Evolutionary conservation across 1,140 invertebrate species (phyloP).

Genomic region (Contarinia nasturtii): DNA sequence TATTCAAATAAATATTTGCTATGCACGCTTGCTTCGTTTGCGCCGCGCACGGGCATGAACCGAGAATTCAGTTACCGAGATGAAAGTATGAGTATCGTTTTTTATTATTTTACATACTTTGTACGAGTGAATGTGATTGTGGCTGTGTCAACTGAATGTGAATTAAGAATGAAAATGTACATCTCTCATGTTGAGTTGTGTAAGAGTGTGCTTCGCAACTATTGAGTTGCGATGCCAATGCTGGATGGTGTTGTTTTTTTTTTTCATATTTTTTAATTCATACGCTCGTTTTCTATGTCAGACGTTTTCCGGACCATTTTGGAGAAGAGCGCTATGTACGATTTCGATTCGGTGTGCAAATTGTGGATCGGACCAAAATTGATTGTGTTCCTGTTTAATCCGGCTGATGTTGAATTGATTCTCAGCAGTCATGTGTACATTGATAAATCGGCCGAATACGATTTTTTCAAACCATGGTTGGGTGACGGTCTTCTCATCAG

Average conservation of each 20-base stretch:
- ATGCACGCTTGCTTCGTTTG: too few relatives aligned
- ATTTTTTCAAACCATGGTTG: constrained; percentile 54
- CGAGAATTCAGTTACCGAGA: too few relatives aligned
- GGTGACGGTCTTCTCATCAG: constrained; percentile 56
- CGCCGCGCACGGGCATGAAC: background rate
- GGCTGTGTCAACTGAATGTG: too few relatives aligned
- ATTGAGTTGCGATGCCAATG: background rate
- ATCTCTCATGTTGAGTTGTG: constrained; percentile 11
- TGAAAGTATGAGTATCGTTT: too few relatives aligned
- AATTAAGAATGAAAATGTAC: background rate
- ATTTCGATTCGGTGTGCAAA: constrained; percentile 33
- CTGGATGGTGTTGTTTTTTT: background rate
- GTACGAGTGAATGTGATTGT: too few relatives aligned
- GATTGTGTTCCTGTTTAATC: constrained; percentile 47
- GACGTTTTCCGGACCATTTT: constrained; percentile 45
- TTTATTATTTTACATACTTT: too few relatives aligned
- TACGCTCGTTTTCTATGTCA: constrained; percentile 18
- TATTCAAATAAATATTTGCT: too few relatives aligned
- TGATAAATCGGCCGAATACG: constrained; percentile 50
- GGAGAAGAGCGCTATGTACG: constrained; percentile 24
- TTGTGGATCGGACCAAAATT: constrained; percentile 56
- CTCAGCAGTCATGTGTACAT: constrained; percentile 54
- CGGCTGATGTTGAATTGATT: constrained; percentile 51
- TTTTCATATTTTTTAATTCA: background rate
- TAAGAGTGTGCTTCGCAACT: background rate